Base-by-base conservation (phyloP, 2,797 vertebrate species). In the Gymnoscopelus microlampas region DNA sequence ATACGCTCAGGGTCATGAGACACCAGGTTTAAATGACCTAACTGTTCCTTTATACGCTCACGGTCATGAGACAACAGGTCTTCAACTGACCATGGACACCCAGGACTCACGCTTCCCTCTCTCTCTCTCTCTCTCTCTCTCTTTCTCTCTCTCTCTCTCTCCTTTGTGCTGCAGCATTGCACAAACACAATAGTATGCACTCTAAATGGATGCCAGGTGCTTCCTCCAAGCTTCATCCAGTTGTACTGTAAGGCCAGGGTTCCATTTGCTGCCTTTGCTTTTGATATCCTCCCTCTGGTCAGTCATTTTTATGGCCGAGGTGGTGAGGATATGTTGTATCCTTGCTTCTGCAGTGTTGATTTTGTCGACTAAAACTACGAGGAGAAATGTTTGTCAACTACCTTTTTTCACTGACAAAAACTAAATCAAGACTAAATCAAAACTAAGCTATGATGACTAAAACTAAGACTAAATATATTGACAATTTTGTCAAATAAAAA, bases 201-300 rank as follows among this genome's bases (percentile, higher is more conserved):
- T 77, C 64, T 68, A 86, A 90, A 93, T 91, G 79, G 77, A 83
- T 86, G 81, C 84, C 90, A 91, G 89, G 87, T 93, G 89, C 69
- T 87, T 90, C 80, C 87, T 88, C 56, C 10, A 24, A 54, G 74
- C 70, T 77, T 83, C 71, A 75, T 84, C 79, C 56, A 77, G 57
- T 56, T 23, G 47, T 47, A 64, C 53, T 76, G 63, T 39, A 55
- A 19, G 19, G 19, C 19, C 19, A 19, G 19, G 19, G 19, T 19
- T 19, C 19, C 19, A 19, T 19, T 19, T 19, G 19, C 19, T 19
- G 19, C 19, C 19, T 19, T 63, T 61, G 11, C 12, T 50, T 50
- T 50, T 39, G 39, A 44, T 10, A 44, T 44, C 39, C 8, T 44
- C 39, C 8, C 39, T 44, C 8, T 10, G 9, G 39, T 44, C 39